Evolutionary conservation across 2,888 invertebrate species (phyloP).

Genomic region (Pedicia rivosa): DNA sequence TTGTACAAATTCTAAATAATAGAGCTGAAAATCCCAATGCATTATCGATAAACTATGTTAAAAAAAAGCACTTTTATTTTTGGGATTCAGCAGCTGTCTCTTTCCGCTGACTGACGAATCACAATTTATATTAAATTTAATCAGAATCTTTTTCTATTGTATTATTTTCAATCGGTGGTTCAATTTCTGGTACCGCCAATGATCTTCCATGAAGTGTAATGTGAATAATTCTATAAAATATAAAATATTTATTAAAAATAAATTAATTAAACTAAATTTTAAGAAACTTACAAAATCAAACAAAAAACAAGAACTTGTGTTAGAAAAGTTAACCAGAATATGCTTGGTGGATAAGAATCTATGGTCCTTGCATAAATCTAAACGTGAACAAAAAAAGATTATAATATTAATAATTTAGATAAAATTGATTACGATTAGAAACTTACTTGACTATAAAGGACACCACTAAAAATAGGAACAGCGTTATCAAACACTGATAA

Average conservation of each 20-base stretch:
- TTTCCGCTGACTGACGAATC: no score
- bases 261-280: background rate
- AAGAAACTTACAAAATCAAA: slow-evolving; percentile 45
- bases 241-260: background rate
- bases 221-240: slow-evolving; percentile 24
- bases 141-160: no score
- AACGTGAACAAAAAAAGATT: background rate
- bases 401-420: background rate
- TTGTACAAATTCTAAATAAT: no score
- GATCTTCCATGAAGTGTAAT: slow-evolving; percentile 20
- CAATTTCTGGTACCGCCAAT: slow-evolving; percentile 22
- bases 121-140: no score
- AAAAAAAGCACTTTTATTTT: no score
- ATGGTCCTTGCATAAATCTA: slow-evolving; percentile 49
- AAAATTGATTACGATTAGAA: no score
- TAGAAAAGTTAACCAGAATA: slow-evolving; percentile 55
- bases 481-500: slow-evolving; percentile 69
- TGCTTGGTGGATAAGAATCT: slow-evolving; percentile 36
- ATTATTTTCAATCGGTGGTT: no score
- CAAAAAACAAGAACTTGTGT: slow-evolving; percentile 52
- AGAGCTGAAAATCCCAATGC: no score
- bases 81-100: no score
- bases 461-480: slow-evolving; percentile 56
- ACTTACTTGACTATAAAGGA: slow-evolving; percentile 45
- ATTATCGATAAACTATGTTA: no score